phyloP scores from a whole-genome alignment of 1,140 invertebrate genomes.

The Palaemon carinicauda region DNA sequence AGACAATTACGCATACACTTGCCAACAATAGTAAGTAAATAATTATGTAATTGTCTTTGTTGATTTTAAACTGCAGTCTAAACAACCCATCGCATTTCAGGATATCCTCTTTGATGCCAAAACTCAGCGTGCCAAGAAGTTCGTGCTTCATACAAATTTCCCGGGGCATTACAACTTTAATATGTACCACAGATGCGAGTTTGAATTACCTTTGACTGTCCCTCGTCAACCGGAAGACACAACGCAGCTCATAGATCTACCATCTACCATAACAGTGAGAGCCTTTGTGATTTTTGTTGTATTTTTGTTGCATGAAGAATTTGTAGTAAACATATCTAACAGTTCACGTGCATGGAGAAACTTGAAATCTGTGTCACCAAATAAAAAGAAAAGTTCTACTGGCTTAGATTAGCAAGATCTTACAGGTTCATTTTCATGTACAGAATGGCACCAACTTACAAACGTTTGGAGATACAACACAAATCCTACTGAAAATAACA shows the following conservation, averaged over 20 bases:
- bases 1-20: no score
- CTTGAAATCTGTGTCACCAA: neutral
- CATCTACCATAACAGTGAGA: conserved; percentile 71
- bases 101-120: conserved; percentile 96
- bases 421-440: no score
- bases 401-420: no score
- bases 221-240: conserved; percentile 62
- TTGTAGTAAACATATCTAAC: neutral
- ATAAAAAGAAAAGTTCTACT: no score
- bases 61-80: no score
- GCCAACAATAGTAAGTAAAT: no score
- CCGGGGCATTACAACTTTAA: conserved; percentile 99
- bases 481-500: no score
- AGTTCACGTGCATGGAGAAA: neutral
- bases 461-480: no score
- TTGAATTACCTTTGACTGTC: conserved; percentile 76
- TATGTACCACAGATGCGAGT: conserved; percentile 92
- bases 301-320: neutral
- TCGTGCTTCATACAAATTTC: conserved; percentile 97
- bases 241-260: conserved; percentile 71
- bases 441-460: no score
- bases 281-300: neutral
- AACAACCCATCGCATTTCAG: conserved; percentile 66
- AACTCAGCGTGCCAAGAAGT: conserved; percentile 93
- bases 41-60: no score